phyloP scores from a whole-genome alignment of 2,888 invertebrate genomes.

The Sylvicola cinctus region DNA sequence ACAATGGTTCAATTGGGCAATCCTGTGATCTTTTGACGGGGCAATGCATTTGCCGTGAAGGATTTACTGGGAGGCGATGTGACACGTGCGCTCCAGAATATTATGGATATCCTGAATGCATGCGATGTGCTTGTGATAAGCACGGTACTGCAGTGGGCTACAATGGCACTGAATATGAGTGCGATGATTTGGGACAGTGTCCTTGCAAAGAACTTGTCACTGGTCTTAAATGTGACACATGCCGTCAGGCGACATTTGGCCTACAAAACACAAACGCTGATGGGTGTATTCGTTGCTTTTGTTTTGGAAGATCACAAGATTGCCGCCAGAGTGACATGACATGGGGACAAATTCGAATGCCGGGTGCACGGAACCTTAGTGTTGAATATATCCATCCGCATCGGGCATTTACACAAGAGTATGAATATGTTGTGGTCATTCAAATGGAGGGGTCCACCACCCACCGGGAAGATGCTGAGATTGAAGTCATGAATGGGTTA shows the following conservation, averaged over 20 bases:
- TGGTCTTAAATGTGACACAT: slow-evolving; percentile 67
- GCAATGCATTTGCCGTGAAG: slow-evolving; percentile 54
- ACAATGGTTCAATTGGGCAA: slow-evolving; percentile 34
- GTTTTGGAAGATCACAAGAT: slow-evolving; percentile 66
- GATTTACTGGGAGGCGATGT: slow-evolving; percentile 59
- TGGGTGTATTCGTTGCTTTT: slow-evolving; percentile 92
- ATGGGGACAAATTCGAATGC: slow-evolving; percentile 57
- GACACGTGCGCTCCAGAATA: slow-evolving; percentile 65
- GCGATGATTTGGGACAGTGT: slow-evolving; percentile 58
- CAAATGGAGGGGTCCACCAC: slow-evolving; percentile 19
- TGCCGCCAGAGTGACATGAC: slow-evolving; percentile 66
- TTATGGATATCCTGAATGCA: slow-evolving; percentile 76
- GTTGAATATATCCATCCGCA: slow-evolving; percentile 19
- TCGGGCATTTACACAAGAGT: slow-evolving; percentile 17
- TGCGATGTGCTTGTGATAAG: slow-evolving; percentile 60
- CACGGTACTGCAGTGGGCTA: slow-evolving; percentile 43
- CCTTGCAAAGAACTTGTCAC: slow-evolving; percentile 77
- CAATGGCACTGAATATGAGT: slow-evolving; percentile 38
- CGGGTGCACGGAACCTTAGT: slow-evolving; percentile 30
- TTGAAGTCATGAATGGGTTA: slow-evolving; percentile 34
- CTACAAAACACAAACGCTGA: slow-evolving; percentile 51
- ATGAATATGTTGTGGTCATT: slow-evolving; percentile 22
- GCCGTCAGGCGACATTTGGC: slow-evolving; percentile 72
- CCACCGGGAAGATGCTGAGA: slow-evolving; percentile 25
- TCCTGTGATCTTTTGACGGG: slow-evolving; percentile 32